phyloP scores from a whole-genome alignment of 2,888 invertebrate species.

The Philaethria dido region DNA sequence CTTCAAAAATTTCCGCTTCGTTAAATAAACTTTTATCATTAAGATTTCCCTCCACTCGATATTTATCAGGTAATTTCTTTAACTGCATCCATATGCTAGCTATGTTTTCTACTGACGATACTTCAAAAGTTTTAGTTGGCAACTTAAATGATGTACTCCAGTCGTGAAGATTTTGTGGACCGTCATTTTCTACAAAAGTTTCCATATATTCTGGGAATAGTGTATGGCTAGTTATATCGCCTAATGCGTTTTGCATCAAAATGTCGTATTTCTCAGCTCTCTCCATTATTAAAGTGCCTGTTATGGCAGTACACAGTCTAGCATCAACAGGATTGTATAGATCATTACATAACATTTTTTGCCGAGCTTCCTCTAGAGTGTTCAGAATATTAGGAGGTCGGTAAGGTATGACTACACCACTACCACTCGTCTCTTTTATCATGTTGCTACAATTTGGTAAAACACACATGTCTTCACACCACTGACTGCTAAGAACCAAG shows the following conservation, averaged over 20 bases:
- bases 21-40: conserved; percentile 51
- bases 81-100: conserved; percentile 59
- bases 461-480: conserved; percentile 73
- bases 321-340: conserved; percentile 61
- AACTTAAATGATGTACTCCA: conserved; percentile 62
- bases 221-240: conserved; percentile 68
- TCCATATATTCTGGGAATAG: conserved; percentile 64
- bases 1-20: conserved; percentile 62
- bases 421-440: conserved; percentile 50
- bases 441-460: conserved; percentile 63
- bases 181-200: conserved; percentile 62
- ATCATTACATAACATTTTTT: conserved; percentile 62
- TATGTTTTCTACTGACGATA: conserved; percentile 60
- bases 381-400: conserved; percentile 66
- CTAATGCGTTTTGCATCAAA: conserved; percentile 70
- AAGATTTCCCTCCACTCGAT: conserved; percentile 51
- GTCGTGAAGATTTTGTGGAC: conserved; percentile 57
- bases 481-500: conserved; percentile 69
- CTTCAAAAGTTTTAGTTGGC: conserved; percentile 56
- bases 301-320: conserved; percentile 62
- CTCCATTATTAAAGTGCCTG: conserved; percentile 60
- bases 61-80: conserved; percentile 59
- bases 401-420: conserved; percentile 63
- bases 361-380: conserved; percentile 60
- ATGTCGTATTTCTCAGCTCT: conserved; percentile 61